A percentile compares a stretch with the other conserved stretches of the same genome.
Conservation (phyloP, 2,113 vertebrate species). For the Burhinus oedicnemus region DNA sequence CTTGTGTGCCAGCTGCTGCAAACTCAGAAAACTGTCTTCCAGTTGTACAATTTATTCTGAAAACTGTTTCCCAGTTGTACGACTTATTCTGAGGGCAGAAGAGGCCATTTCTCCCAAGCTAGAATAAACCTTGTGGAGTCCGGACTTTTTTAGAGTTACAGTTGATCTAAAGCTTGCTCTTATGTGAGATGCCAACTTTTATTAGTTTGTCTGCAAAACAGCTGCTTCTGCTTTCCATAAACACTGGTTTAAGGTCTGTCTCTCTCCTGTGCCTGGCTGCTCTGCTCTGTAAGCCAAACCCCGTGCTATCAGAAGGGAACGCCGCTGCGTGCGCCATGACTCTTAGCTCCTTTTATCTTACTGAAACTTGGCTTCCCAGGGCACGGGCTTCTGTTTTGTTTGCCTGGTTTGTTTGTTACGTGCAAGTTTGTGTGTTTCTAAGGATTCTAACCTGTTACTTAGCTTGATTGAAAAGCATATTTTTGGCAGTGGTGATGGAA, state of each 20-base stretch:
- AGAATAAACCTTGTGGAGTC: neutral
- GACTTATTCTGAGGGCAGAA: neutral
- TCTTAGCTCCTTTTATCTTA: neutral
- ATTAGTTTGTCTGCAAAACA: neutral
- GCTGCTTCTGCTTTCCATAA: neutral
- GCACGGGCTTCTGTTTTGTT: neutral
- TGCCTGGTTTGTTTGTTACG: neutral
- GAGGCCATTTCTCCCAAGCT: neutral
- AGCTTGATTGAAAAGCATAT: neutral
- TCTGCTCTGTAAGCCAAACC: neutral
- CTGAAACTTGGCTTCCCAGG: neutral
- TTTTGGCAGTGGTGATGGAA: neutral
- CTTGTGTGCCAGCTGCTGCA: neutral
- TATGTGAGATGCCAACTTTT: neutral
- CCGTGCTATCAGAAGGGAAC: neutral
- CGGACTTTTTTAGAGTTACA: neutral
- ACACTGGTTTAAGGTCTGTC: neutral
- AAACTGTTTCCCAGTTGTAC: neutral
- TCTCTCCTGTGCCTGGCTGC: neutral
- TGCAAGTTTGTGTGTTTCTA: neutral
- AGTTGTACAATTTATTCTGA: neutral
- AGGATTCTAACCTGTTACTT: neutral
- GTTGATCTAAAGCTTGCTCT: neutral
- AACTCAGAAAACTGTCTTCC: neutral
- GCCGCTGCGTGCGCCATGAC: fast-evolving